A percentile compares a stretch with the other conserved stretches of the same genome.
These are phyloP conservation scores for Empidonax alnorum DNA, from an alignment of 2,113 vertebrate species.

Conservation along the genomic window DNA sequence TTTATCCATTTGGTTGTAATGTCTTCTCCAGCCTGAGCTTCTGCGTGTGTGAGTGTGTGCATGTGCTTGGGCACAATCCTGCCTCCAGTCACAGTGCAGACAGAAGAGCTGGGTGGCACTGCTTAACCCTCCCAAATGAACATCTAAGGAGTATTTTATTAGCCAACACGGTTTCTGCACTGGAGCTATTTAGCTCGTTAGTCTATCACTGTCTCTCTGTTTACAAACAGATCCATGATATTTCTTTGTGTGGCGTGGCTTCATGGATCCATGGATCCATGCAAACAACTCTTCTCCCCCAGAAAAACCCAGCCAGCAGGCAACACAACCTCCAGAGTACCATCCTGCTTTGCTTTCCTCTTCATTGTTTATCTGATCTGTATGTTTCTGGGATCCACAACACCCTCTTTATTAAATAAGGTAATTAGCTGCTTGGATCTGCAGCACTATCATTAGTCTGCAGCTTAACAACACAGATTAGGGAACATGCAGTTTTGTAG, in stretches of 20 bases:
- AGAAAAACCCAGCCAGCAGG: neutral
- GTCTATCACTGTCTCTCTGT: neutral
- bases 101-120: neutral
- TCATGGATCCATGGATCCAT: neutral
- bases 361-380: neutral
- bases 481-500: neutral
- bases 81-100: neutral
- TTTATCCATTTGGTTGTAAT: neutral
- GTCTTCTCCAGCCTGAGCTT: neutral
- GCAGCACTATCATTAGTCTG: constrained; percentile 5
- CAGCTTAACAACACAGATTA: neutral
- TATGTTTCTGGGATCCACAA: constrained; percentile 35
- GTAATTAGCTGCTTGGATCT: constrained; percentile 61
- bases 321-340: neutral
- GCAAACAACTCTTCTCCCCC: neutral
- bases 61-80: neutral
- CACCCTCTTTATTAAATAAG: constrained; percentile 22
- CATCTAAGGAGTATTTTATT: neutral
- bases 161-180: neutral
- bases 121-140: neutral
- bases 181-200: neutral
- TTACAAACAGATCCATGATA: neutral
- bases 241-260: neutral
- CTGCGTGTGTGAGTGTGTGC: neutral
- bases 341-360: neutral